These are phyloP conservation scores for Tolmerus cingulatus DNA, from an alignment of 2,888 invertebrate species.

Conservation along the genomic window DNA sequence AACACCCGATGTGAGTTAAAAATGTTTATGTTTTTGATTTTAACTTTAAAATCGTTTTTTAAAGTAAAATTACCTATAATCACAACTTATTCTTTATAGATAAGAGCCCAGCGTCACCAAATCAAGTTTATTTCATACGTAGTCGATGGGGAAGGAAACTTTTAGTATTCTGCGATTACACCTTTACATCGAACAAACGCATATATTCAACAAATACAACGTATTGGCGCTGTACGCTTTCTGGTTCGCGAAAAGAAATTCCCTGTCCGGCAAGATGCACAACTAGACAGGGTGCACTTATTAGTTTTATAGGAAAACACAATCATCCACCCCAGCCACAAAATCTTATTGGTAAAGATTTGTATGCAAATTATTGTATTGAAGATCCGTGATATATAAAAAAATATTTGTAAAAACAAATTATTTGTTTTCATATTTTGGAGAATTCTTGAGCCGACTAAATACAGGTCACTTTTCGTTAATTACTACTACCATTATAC, in stretches of 20 bases:
- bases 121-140: slow-evolving; percentile 50
- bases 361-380: slow-evolving; percentile 50
- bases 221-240: slow-evolving; percentile 52
- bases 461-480: background rate
- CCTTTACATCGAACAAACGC: slow-evolving; percentile 52
- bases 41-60: background rate
- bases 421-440: background rate
- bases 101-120: background rate
- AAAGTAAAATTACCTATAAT: background rate
- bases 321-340: slow-evolving; percentile 50
- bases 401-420: background rate
- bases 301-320: slow-evolving; percentile 51
- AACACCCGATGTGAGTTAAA: background rate
- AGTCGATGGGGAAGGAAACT: slow-evolving; percentile 53
- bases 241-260: slow-evolving; percentile 49
- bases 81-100: slow-evolving; percentile 25
- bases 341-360: slow-evolving; percentile 42
- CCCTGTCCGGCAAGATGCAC: slow-evolving; percentile 52
- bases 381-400: slow-evolving; percentile 49
- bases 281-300: slow-evolving; percentile 50
- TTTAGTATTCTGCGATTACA: slow-evolving; percentile 50
- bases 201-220: slow-evolving; percentile 51
- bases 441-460: background rate
- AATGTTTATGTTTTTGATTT: background rate
- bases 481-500: too few species aligned